Percentiles rank a stretch among this genome's conserved stretches.
These are phyloP conservation scores for Pelvicachromis taeniatus DNA, from an alignment of 2,113 vertebrate species.

Conservation along the genomic window DNA sequence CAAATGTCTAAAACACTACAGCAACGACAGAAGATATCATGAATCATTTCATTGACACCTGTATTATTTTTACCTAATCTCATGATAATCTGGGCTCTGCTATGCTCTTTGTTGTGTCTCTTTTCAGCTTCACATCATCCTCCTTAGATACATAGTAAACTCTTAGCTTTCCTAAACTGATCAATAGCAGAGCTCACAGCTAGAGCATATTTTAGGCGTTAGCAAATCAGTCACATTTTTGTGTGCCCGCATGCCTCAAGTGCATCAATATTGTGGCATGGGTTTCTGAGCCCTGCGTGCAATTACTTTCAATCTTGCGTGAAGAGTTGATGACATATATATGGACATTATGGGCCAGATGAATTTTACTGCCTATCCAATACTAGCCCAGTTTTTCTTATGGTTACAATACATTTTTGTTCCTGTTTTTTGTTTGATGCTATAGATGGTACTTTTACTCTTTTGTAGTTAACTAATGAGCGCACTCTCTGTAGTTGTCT, in stretches of 20 bases:
- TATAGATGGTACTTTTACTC: not conserved
- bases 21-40: not conserved
- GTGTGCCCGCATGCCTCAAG: not conserved
- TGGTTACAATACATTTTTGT: not conserved
- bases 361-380: not conserved
- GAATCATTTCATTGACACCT: not conserved
- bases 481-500: not conserved
- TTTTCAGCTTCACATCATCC: not conserved
- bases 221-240: not conserved
- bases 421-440: not conserved
- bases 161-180: not conserved
- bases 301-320: constrained; percentile 38
- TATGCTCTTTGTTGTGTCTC: not conserved
- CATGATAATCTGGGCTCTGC: not conserved
- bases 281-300: not conserved
- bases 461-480: not conserved
- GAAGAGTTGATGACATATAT: constrained; percentile 48
- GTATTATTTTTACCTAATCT: not conserved
- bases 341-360: constrained; percentile 23
- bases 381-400: not conserved
- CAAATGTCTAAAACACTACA: not conserved
- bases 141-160: not conserved
- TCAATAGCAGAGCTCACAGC: constrained; percentile 9
- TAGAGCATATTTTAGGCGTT: constrained; percentile 9
- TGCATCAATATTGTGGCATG: constrained; percentile 35